Conservation (phyloP, 2,797 vertebrate genomes). For the Nothura maculosa region DNA sequence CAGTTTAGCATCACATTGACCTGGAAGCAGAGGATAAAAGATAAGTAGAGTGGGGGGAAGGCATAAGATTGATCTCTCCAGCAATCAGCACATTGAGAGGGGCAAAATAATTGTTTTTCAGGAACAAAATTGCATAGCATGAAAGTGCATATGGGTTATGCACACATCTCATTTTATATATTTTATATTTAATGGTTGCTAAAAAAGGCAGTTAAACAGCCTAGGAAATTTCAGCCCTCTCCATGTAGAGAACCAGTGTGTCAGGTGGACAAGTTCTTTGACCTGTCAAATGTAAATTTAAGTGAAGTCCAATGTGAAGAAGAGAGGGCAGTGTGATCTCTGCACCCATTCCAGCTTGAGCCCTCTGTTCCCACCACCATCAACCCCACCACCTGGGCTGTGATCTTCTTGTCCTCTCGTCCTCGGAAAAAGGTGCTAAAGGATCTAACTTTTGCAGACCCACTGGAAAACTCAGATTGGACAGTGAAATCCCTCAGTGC, state of each 20-base stretch:
- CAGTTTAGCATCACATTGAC: neutral
- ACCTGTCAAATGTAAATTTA: neutral
- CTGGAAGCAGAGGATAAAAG: conserved; percentile 1
- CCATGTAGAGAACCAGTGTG: neutral
- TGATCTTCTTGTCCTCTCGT: neutral
- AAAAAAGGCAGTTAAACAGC: neutral
- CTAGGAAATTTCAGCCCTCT: neutral
- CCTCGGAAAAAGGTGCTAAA: neutral
- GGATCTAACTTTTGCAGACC: neutral
- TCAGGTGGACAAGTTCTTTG: neutral
- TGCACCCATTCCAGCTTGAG: neutral
- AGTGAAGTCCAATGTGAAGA: neutral
- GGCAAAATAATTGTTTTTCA: neutral
- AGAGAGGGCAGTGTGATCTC: neutral
- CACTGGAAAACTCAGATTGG: neutral
- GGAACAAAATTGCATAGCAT: neutral
- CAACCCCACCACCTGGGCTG: neutral
- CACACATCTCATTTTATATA: neutral
- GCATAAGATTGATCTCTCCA: neutral
- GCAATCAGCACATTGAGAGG: neutral
- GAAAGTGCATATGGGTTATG: neutral
- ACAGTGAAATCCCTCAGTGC: neutral
- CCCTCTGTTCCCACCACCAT: neutral
- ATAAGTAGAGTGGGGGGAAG: neutral
- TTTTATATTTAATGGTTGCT: neutral